Evolutionary conservation across 2,888 invertebrate species (phyloP).

Genomic region (Sabellastarte sp.): DNA sequence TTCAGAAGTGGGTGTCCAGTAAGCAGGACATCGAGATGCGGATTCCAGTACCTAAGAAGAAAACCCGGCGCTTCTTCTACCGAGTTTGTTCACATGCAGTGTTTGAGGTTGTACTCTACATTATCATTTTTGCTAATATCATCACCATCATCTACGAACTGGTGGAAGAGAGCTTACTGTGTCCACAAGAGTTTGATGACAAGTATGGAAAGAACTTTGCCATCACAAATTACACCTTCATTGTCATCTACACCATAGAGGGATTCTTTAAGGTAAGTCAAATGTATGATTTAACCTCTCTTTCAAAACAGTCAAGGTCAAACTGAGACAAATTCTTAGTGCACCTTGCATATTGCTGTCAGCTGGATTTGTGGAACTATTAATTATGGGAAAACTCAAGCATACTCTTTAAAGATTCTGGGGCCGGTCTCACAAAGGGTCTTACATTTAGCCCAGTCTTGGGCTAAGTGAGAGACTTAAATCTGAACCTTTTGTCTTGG

Average conservation of each 20-base stretch:
- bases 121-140: constrained; percentile 37
- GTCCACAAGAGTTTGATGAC: neutral
- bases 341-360: too few relatives aligned
- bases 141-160: constrained; percentile 31
- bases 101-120: constrained; percentile 33
- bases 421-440: too few relatives aligned
- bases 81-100: neutral
- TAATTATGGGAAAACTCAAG: too few relatives aligned
- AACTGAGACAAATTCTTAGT: too few relatives aligned
- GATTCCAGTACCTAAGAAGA: neutral
- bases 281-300: too few relatives aligned
- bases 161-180: constrained; percentile 22
- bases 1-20: neutral
- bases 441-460: too few relatives aligned
- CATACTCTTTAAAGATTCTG: too few relatives aligned
- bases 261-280: constrained; percentile 40
- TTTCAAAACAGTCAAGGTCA: too few relatives aligned
- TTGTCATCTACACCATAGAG: constrained; percentile 42
- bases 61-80: neutral
- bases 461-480: too few relatives aligned
- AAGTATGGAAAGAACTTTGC: constrained; percentile 9
- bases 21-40: neutral
- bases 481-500: too few relatives aligned
- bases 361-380: too few relatives aligned
- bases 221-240: constrained; percentile 35